Conservation (phyloP, 2,113 vertebrate species). For the Emberiza fucata region DNA sequence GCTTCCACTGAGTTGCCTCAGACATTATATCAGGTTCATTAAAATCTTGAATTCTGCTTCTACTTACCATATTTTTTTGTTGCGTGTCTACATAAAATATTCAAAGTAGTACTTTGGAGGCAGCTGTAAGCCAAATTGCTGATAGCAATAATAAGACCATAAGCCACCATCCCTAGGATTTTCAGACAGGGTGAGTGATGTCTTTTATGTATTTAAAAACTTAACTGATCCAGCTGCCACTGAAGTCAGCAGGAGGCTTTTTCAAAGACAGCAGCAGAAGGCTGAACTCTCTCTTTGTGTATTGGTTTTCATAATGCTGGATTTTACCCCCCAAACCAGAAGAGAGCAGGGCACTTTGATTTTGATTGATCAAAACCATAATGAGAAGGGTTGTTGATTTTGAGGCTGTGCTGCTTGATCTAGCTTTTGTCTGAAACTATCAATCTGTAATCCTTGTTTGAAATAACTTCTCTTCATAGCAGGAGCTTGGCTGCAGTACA, state of each 20-base stretch:
- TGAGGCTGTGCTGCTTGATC: background rate
- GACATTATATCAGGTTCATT: fast-evolving
- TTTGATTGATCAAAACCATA: background rate
- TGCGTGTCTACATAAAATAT: background rate
- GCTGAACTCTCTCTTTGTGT: background rate
- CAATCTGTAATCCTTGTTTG: background rate
- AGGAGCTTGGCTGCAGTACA: background rate
- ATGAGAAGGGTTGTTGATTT: background rate
- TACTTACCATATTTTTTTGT: background rate
- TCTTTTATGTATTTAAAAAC: background rate
- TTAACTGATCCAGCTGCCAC: background rate
- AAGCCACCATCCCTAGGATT: background rate
- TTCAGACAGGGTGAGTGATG: background rate
- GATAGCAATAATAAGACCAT: background rate
- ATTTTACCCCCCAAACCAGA: background rate
- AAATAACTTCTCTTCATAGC: background rate
- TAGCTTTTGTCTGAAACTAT: background rate
- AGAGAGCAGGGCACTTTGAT: background rate
- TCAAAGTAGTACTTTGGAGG: background rate
- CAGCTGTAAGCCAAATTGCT: background rate
- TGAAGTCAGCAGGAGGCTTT: background rate
- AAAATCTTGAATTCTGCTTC: background rate
- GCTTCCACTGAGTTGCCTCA: background rate
- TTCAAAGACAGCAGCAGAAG: background rate
- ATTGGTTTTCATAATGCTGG: background rate